A percentile compares a stretch with the other conserved stretches of the same genome.
These are phyloP conservation scores for Limonius californicus DNA, from an alignment of 1,140 invertebrate species.

Conservation along the genomic window DNA sequence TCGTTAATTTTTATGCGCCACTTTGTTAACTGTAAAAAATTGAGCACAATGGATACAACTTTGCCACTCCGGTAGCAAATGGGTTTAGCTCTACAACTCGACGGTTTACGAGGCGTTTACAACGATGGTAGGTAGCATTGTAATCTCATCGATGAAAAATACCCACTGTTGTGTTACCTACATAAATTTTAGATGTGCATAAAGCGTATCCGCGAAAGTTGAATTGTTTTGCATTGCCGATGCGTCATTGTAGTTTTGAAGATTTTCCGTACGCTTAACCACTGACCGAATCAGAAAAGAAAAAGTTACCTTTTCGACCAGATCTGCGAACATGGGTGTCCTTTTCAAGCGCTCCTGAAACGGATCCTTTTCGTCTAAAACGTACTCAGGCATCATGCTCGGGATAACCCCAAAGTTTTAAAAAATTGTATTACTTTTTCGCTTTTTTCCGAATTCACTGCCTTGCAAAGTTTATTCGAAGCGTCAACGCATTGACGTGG, in stretches of 20 bases:
- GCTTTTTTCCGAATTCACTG: too few relatives aligned
- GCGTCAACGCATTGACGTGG: too few relatives aligned
- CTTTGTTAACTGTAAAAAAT: background rate
- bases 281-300: too few relatives aligned
- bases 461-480: too few relatives aligned
- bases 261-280: too few relatives aligned
- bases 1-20: too few relatives aligned
- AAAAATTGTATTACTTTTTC: too few relatives aligned
- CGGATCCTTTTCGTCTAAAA: constrained; percentile 27
- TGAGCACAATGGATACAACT: background rate
- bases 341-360: constrained; percentile 17
- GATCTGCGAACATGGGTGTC: constrained; percentile 21
- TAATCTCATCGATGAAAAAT: background rate
- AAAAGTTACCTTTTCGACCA: constrained; percentile 21
- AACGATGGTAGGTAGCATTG: background rate
- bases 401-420: too few relatives aligned
- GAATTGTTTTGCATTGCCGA: background rate
- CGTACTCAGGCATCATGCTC: constrained; percentile 30
- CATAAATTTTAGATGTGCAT: constrained; percentile 7
- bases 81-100: background rate
- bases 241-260: background rate
- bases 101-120: background rate
- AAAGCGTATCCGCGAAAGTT: constrained; percentile 2
- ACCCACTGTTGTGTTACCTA: background rate
- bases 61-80: background rate